Percentiles rank a stretch among this genome's conserved stretches.
Conservation (phyloP, 1,140 invertebrate species). For the Halesus radiatus region DNA sequence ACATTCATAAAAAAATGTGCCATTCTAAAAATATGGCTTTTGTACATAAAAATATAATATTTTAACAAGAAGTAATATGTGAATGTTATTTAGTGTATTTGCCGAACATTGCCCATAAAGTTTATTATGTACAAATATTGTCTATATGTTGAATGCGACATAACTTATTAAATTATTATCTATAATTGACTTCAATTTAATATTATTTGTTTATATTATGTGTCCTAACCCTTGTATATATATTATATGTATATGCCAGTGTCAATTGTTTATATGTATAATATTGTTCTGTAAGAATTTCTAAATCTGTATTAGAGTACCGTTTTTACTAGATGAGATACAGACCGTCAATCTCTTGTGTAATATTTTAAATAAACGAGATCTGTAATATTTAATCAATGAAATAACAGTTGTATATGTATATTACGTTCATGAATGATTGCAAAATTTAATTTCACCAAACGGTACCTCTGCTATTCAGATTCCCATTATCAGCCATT, state of each 20-base stretch:
- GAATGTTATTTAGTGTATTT: constrained; percentile 33
- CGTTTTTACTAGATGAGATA: background rate
- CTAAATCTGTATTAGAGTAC: background rate
- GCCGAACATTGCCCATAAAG: constrained; percentile 37
- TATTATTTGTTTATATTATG: too few relatives aligned
- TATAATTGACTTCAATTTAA: constrained; percentile 3
- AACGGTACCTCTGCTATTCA: constrained; percentile 12
- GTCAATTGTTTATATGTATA: background rate
- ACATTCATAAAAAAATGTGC: constrained; percentile 38
- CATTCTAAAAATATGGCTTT: constrained; percentile 34
- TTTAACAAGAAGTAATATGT: constrained; percentile 32
- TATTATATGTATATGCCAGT: constrained; percentile 11
- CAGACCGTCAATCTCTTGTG: background rate
- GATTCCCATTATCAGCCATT: constrained; percentile 37
- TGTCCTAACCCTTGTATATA: background rate
- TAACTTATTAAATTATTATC: constrained; percentile 28
- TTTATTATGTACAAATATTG: constrained; percentile 38
- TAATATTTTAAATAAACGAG: background rate
- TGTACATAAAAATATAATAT: constrained; percentile 40
- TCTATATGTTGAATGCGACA: constrained; percentile 21
- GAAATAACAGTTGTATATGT: background rate
- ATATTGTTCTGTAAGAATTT: background rate
- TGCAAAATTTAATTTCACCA: background rate
- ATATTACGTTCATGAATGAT: background rate
- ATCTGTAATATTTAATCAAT: background rate